phyloP scores from a whole-genome alignment of 2,113 vertebrate species.

The Pionites leucogaster region DNA sequence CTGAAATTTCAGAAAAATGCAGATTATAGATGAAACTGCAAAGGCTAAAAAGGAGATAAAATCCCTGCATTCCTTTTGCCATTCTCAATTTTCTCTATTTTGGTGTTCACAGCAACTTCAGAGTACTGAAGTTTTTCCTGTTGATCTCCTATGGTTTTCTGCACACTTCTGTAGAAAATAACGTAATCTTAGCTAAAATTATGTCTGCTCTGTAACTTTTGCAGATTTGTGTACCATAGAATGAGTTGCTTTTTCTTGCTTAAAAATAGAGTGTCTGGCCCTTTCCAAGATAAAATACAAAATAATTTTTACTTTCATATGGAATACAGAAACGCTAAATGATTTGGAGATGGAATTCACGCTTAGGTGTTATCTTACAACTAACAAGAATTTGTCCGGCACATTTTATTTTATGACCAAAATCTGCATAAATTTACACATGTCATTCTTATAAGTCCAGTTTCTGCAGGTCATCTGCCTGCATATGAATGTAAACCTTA shows the following conservation, averaged over 20 bases:
- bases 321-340: background rate
- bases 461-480: background rate
- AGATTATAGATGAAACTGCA: background rate
- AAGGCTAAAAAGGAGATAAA: background rate
- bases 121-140: background rate
- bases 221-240: background rate
- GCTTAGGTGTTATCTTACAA: background rate
- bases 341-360: background rate
- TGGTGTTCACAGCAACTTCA: background rate
- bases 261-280: background rate
- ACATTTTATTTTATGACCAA: background rate
- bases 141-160: background rate
- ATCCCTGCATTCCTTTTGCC: accelerated
- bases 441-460: background rate
- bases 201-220: background rate
- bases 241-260: background rate
- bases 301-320: background rate
- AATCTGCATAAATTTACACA: background rate
- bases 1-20: background rate
- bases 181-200: background rate
- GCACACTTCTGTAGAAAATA: background rate
- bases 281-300: background rate
- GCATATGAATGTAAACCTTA: background rate
- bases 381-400: background rate
- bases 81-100: background rate